These are phyloP conservation scores for Microchirus variegatus DNA, from an alignment of 2,797 vertebrate species.

Conservation along the genomic window DNA sequence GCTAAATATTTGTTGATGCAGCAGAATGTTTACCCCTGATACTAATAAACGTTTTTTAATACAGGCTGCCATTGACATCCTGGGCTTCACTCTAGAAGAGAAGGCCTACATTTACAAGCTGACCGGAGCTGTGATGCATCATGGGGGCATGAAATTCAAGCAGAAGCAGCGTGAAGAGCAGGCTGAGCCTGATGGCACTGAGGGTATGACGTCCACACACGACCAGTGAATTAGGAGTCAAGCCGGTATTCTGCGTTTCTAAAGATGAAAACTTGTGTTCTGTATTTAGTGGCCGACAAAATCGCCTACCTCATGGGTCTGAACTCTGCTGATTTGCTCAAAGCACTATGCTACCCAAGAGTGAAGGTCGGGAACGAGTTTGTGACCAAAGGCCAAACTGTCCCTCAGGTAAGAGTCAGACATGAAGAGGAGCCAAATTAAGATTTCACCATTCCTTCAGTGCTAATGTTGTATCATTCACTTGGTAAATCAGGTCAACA, in stretches of 20 bases:
- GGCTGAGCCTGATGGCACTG: conserved; percentile 89
- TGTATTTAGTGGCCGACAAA: conserved; percentile 75
- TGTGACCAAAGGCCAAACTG: conserved; percentile 90
- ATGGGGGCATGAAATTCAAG: conserved; percentile 90
- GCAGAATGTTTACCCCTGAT: too few relatives aligned
- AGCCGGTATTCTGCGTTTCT: background rate
- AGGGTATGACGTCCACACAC: conserved; percentile 76
- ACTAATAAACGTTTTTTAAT: too few relatives aligned
- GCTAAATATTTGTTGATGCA: too few relatives aligned
- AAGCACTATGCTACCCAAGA: conserved; percentile 86
- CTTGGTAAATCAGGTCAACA: conserved; percentile 79
- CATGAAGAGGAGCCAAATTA: background rate
- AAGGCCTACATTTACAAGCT: conserved; percentile 86
- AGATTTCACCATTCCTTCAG: conserved; percentile 57
- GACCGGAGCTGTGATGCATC: conserved; percentile 87
- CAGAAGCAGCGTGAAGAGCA: conserved; percentile 90
- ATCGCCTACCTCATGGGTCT: conserved; percentile 73
- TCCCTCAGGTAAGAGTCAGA: conserved; percentile 83
- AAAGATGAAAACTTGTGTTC: background rate
- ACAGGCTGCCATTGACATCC: conserved; percentile 84
- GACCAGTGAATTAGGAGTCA: background rate
- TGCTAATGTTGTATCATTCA: background rate
- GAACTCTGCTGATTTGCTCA: conserved; percentile 83
- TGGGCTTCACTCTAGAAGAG: conserved; percentile 86
- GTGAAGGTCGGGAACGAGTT: conserved; percentile 90